Evolutionary conservation across 1,140 invertebrate species (phyloP).

Genomic region (Chelonus insularis): DNA sequence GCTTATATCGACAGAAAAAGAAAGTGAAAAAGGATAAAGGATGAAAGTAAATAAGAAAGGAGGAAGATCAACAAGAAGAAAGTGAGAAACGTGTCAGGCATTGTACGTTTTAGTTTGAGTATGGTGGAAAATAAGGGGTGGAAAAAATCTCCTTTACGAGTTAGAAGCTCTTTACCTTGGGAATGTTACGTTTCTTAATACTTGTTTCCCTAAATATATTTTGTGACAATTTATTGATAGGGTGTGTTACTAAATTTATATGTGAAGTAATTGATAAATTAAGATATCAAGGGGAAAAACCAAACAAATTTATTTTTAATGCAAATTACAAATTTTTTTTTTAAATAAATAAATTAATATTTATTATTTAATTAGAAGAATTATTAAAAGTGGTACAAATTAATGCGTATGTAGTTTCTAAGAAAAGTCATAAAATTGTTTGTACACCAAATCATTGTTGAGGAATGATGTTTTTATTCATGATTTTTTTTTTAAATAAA

Average conservation of each 20-base stretch:
- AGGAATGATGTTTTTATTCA: too few species aligned
- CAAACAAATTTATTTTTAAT: too few species aligned
- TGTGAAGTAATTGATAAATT: not conserved
- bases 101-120: slow-evolving; percentile 24
- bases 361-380: too few species aligned
- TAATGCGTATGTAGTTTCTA: too few species aligned
- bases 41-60: slow-evolving; percentile 7
- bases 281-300: not conserved
- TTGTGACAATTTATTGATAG: slow-evolving; percentile 16
- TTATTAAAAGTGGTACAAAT: too few species aligned
- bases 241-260: too few species aligned
- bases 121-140: slow-evolving; percentile 22
- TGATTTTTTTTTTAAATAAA: too few species aligned
- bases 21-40: not conserved
- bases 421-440: too few species aligned
- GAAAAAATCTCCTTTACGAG: slow-evolving; percentile 23
- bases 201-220: slow-evolving; percentile 15
- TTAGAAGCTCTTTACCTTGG: slow-evolving; percentile 30
- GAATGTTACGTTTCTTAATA: slow-evolving; percentile 22
- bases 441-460: too few species aligned
- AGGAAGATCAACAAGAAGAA: not conserved
- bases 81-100: slow-evolving; percentile 26
- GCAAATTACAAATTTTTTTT: too few species aligned
- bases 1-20: not conserved
- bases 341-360: too few species aligned